A percentile compares a stretch with the other conserved stretches of the same genome.
phyloP scores from a whole-genome alignment of 2,797 vertebrate species.

The Halcyon leucocephala region DNA sequence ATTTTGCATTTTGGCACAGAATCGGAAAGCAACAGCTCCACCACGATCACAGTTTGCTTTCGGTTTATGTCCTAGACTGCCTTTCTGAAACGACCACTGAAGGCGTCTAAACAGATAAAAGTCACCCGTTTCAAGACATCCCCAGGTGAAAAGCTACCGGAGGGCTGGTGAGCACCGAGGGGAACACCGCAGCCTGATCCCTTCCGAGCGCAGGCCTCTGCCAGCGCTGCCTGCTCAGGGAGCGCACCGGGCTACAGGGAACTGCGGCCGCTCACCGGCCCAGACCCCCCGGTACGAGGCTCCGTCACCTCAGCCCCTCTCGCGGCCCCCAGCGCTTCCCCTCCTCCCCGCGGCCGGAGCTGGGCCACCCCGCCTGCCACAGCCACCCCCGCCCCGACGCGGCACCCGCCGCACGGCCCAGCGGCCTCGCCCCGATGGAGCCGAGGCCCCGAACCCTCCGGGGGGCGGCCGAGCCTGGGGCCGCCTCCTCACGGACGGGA shows the following conservation, averaged over 20 bases:
- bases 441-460: background rate
- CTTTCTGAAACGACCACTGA: background rate
- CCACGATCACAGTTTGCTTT: background rate
- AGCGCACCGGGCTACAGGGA: accelerated
- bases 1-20: accelerated
- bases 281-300: accelerated
- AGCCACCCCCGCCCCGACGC: no score
- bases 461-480: background rate
- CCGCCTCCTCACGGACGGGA: no score
- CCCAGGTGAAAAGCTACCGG: background rate
- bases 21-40: background rate
- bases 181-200: accelerated
- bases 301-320: background rate
- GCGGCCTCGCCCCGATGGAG: background rate
- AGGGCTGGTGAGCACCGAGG: accelerated
- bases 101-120: accelerated
- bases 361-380: background rate
- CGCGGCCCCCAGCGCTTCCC: no score
- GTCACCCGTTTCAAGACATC: accelerated
- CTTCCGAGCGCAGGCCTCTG: accelerated
- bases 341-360: background rate
- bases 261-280: accelerated
- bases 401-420: no score
- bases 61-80: background rate
- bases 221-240: accelerated